Evolutionary conservation across 2,797 vertebrate species (phyloP).

Genomic region (Tenualosa ilisha): DNA sequence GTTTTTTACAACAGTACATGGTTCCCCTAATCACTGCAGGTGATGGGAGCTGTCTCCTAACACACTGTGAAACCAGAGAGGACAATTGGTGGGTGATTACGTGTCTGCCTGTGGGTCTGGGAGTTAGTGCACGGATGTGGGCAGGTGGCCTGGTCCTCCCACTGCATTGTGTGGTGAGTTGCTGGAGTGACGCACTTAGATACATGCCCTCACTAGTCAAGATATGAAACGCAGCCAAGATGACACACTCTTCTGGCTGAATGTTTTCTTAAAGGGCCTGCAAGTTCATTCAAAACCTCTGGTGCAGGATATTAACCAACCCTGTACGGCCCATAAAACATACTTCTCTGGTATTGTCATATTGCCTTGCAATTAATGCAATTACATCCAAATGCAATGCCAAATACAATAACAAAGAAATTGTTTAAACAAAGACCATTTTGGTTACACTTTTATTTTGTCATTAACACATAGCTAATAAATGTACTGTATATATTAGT

Average conservation of each 20-base stretch:
- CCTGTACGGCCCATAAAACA: neutral
- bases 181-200: conserved; percentile 32
- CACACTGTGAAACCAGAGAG: neutral
- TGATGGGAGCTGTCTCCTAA: neutral
- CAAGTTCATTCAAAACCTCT: neutral
- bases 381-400: too few relatives aligned
- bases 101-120: neutral
- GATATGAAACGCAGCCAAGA: conserved; percentile 24
- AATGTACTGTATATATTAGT: too few relatives aligned
- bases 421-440: too few relatives aligned
- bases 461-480: too few relatives aligned
- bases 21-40: neutral
- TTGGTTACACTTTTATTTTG: too few relatives aligned
- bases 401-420: too few relatives aligned
- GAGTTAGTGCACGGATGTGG: neutral
- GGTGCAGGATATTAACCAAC: neutral
- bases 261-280: conserved; percentile 31
- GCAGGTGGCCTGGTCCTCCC: neutral
- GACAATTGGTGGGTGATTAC: neutral
- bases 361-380: neutral
- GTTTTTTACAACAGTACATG: conserved; percentile 14
- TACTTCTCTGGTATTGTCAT: neutral
- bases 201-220: conserved; percentile 31
- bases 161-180: conserved; percentile 9
- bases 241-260: conserved; percentile 47